Evolutionary conservation across 2,888 invertebrate species (phyloP).

Genomic region (Prenolepis imparis): DNA sequence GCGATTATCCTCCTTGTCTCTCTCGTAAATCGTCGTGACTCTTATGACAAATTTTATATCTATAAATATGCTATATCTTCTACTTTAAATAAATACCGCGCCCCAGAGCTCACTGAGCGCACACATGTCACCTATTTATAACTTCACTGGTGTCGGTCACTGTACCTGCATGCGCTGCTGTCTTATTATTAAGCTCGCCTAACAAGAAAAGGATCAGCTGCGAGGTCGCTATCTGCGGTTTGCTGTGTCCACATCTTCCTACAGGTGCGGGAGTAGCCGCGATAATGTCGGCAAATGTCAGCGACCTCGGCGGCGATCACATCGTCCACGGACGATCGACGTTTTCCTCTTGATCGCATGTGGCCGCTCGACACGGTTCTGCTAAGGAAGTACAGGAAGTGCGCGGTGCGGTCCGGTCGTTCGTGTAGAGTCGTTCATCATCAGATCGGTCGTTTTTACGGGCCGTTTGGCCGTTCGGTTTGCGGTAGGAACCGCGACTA

Average conservation of each 20-base stretch:
- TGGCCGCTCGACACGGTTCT: conserved; percentile 38
- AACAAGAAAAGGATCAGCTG: conserved; percentile 19
- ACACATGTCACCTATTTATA: conserved; percentile 67
- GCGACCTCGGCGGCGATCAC: conserved; percentile 65
- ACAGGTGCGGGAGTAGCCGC: conserved; percentile 64
- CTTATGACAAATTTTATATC: conserved; percentile 7
- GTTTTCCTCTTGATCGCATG: conserved; percentile 59
- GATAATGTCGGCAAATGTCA: conserved; percentile 65
- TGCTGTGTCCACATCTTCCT: conserved; percentile 51
- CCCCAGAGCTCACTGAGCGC: conserved; percentile 3
- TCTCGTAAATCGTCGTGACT: not conserved
- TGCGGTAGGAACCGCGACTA: conserved; percentile 45
- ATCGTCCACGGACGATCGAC: conserved; percentile 58
- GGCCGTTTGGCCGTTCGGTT: conserved; percentile 27
- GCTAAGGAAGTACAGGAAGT: conserved; percentile 45
- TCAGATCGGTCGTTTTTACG: conserved; percentile 50
- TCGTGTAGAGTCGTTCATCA: conserved; percentile 52
- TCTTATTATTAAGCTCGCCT: conserved; percentile 35
- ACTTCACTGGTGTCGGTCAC: conserved; percentile 39
- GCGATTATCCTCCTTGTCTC: conserved; percentile 22
- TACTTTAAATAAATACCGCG: conserved; percentile 35
- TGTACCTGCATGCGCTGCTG: conserved; percentile 39
- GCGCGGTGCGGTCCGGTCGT: conserved; percentile 45
- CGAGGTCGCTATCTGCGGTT: conserved; percentile 65
- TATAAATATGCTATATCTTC: conserved; percentile 11